These are phyloP conservation scores for Pampusana beccarii DNA, from an alignment of 2,113 vertebrate species.

Conservation along the genomic window DNA sequence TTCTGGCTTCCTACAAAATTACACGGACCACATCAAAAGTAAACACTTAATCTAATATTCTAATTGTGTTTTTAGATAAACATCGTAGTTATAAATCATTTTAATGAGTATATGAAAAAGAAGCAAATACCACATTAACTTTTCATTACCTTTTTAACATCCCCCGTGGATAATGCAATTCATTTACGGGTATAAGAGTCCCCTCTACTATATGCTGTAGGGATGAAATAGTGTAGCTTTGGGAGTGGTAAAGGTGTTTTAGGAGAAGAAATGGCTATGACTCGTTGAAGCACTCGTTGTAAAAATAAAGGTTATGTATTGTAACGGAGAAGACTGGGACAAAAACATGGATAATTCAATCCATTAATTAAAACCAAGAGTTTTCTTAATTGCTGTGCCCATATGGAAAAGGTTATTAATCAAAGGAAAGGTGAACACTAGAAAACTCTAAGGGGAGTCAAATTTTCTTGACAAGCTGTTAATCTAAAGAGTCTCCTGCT, in stretches of 20 bases:
- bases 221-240: constrained; percentile 1
- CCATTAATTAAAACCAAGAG: not conserved
- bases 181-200: not conserved
- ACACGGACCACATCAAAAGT: constrained; percentile 12
- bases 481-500: not conserved
- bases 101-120: constrained; percentile 35
- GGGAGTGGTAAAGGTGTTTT: not conserved
- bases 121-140: constrained; percentile 44
- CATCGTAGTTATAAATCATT: not conserved
- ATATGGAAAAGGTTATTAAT: not conserved
- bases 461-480: not conserved
- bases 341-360: not conserved
- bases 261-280: not conserved
- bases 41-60: constrained; percentile 51
- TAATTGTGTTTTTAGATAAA: constrained; percentile 46
- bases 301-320: constrained; percentile 42
- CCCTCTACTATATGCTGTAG: not conserved
- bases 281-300: not conserved
- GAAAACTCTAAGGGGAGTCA: not conserved
- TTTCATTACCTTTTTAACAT: constrained; percentile 45
- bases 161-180: constrained; percentile 1
- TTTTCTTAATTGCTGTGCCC: not conserved
- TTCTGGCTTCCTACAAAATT: constrained; percentile 18
- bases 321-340: not conserved
- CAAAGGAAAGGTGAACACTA: not conserved